Percentiles rank a stretch among this genome's conserved stretches.
Evolutionary conservation across 2,113 vertebrate genomes (phyloP).

Genomic region (Platycercus adscitus): DNA sequence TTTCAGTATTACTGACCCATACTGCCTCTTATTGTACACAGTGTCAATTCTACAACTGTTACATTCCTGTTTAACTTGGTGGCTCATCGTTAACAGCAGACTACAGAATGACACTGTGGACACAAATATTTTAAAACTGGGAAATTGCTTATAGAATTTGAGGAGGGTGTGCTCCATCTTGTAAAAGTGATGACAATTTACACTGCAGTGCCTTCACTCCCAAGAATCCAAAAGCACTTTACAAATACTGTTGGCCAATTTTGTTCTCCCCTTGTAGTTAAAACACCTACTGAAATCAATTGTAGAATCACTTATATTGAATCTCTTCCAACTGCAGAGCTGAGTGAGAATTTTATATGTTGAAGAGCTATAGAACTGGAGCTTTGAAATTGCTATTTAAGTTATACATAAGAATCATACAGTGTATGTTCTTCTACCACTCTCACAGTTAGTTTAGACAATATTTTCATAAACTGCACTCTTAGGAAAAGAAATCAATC

Average conservation of each 20-base stretch:
- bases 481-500: slow-evolving; percentile 47
- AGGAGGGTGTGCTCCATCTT: neutral
- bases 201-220: neutral
- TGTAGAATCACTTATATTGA: slow-evolving; percentile 42
- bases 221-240: slow-evolving; percentile 21
- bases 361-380: slow-evolving; percentile 38
- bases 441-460: slow-evolving; percentile 48
- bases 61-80: neutral
- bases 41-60: neutral
- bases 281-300: slow-evolving; percentile 55
- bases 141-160: neutral
- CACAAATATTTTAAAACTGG: neutral
- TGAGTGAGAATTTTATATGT: slow-evolving; percentile 51
- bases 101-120: neutral
- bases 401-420: slow-evolving; percentile 51
- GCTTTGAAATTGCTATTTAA: slow-evolving; percentile 53
- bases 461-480: slow-evolving; percentile 45
- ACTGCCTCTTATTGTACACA: neutral
- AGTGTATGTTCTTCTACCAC: slow-evolving; percentile 40
- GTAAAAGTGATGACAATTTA: neutral
- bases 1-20: neutral
- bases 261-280: slow-evolving; percentile 34
- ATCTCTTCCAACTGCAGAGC: slow-evolving; percentile 36
- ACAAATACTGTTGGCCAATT: slow-evolving; percentile 41
- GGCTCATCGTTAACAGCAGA: neutral